phyloP scores from a whole-genome alignment of 1,140 invertebrate species.

The Trichonephila inaurata region DNA sequence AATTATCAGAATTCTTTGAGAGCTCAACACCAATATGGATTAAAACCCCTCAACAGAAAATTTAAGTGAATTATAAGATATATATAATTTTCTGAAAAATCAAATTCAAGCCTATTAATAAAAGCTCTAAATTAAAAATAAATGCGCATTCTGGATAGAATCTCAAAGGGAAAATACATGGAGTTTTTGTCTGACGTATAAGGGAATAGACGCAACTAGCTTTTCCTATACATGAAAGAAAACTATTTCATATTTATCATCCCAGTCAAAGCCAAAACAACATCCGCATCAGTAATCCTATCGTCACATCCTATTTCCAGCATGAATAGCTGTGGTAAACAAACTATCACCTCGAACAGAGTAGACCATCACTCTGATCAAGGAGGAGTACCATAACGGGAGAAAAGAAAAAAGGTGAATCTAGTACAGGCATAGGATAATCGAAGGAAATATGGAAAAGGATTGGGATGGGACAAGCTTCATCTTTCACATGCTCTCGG shows the following conservation, averaged over 20 bases:
- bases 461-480: too few relatives aligned
- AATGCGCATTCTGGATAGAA: too few relatives aligned
- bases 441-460: too few relatives aligned
- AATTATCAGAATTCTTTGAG: too few relatives aligned
- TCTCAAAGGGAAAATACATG: not conserved
- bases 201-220: not conserved
- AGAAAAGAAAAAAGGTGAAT: not conserved
- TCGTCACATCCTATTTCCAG: not conserved
- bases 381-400: not conserved
- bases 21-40: too few relatives aligned
- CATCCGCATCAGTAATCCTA: not conserved
- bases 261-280: not conserved
- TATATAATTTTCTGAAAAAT: too few relatives aligned
- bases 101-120: too few relatives aligned
- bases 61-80: too few relatives aligned
- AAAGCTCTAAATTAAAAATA: too few relatives aligned
- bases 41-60: too few relatives aligned
- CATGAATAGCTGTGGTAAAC: not conserved
- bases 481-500: too few relatives aligned
- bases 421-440: too few relatives aligned
- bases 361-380: not conserved
- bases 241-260: not conserved
- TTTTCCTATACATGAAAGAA: not conserved
- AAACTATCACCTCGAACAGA: not conserved
- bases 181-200: not conserved